Conservation (phyloP, 2,797 vertebrate species). For the Protosalanx chinensis region DNA sequence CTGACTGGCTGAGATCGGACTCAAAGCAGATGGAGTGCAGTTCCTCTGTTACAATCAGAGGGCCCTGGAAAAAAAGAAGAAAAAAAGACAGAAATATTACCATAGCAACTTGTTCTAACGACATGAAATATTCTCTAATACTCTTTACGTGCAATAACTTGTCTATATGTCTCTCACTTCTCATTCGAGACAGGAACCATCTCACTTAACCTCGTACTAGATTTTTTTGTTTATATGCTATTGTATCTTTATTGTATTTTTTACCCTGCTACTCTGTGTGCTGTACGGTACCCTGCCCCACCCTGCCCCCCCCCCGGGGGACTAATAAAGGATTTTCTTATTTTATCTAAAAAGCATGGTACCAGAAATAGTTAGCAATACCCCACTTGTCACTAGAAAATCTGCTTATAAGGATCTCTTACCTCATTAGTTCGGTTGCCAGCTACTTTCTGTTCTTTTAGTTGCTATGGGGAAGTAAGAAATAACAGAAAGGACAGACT, state of each 20-base stretch:
- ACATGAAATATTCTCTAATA: no score
- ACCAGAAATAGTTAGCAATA: neutral
- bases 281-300: no score
- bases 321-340: no score
- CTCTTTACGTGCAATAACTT: no score
- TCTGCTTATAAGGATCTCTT: slow-evolving; percentile 32
- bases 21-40: slow-evolving; percentile 71
- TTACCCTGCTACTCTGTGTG: no score
- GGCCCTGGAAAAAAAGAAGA: slow-evolving; percentile 47
- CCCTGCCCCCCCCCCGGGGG: no score
- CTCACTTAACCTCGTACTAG: no score
- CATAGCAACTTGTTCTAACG: no score
- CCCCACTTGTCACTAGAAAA: neutral
- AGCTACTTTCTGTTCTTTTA: slow-evolving; percentile 92
- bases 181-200: no score
- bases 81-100: slow-evolving; percentile 5
- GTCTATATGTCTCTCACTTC: no score
- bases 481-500: neutral
- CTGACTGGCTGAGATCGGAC: slow-evolving; percentile 85
- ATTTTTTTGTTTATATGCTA: no score
- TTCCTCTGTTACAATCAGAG: slow-evolving; percentile 65
- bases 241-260: no score
- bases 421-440: slow-evolving; percentile 92
- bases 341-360: neutral
- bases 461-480: slow-evolving; percentile 75